phyloP scores from a whole-genome alignment of 2,113 vertebrate species.

The Chloropsis cyanopogon region DNA sequence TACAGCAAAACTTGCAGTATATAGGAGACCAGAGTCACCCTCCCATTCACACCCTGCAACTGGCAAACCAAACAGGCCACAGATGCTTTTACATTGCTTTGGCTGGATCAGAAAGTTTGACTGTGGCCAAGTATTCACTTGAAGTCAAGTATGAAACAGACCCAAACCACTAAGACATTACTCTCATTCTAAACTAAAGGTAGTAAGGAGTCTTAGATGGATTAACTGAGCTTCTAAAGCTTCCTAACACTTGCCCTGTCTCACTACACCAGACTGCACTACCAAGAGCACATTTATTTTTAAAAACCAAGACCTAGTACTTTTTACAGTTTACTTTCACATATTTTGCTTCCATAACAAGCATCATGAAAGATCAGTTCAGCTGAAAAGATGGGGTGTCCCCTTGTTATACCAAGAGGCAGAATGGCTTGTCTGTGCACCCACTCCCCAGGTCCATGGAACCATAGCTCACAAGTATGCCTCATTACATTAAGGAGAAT shows the following conservation, averaged over 20 bases:
- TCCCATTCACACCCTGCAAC: not conserved
- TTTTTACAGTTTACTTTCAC: slow-evolving; percentile 16
- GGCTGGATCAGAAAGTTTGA: not conserved
- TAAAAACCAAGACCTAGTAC: not conserved
- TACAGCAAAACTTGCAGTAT: not conserved
- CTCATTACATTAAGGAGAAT: not conserved
- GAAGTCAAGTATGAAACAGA: not conserved
- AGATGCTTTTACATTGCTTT: not conserved
- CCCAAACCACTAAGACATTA: not conserved
- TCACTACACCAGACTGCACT: not conserved
- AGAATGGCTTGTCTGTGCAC: not conserved
- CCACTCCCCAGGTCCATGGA: not conserved
- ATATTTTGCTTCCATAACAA: not conserved
- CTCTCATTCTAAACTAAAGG: not conserved
- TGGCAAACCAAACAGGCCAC: not conserved
- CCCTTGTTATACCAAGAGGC: not conserved
- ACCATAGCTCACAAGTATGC: not conserved
- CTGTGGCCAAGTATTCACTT: not conserved
- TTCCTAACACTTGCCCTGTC: not conserved
- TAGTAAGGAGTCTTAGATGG: not conserved
- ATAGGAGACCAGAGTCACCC: not conserved
- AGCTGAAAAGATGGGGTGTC: not conserved
- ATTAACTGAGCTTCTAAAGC: not conserved
- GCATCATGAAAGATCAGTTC: not conserved
- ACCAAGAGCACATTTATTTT: not conserved